Evolutionary conservation across 2,113 vertebrate genomes (phyloP).

Genomic region (Todiramphus saurophagus): DNA sequence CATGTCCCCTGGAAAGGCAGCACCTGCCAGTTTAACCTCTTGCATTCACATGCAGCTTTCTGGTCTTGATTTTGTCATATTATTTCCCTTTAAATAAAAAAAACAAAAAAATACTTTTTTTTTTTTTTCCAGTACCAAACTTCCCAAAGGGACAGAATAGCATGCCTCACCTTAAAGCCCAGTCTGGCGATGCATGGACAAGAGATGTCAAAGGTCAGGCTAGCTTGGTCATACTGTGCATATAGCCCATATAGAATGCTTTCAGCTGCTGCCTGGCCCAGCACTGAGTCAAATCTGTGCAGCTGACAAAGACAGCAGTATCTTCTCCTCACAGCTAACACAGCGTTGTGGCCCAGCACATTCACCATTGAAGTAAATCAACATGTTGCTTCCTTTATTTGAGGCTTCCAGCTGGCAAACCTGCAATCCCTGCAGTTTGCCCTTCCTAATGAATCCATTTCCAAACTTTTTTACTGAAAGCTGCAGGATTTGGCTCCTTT

Average conservation of each 20-base stretch:
- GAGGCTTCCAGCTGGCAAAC: not conserved
- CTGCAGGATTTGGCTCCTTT: not conserved
- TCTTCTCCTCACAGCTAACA: rapidly evolving
- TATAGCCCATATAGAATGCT: rapidly evolving
- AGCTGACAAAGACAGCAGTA: not conserved
- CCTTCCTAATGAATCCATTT: not conserved
- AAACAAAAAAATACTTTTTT: no score
- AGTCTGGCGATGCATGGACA: not conserved
- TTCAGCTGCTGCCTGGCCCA: not conserved
- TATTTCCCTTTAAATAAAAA: not conserved
- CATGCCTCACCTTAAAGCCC: not conserved
- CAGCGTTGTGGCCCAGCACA: not conserved
- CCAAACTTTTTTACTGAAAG: not conserved
- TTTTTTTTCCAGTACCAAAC: not conserved
- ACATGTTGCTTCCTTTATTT: not conserved
- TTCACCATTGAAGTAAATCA: not conserved
- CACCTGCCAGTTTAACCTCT: not conserved
- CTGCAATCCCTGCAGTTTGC: rapidly evolving
- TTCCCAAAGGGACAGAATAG: not conserved
- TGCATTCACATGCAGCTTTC: rapidly evolving
- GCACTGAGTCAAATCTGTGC: not conserved
- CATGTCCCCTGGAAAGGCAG: not conserved
- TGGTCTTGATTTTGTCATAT: not conserved
- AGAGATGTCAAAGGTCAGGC: not conserved
- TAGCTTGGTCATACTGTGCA: not conserved